Evolutionary conservation across 2,797 vertebrate species (phyloP).

Genomic region (Acestrorhynchus altus): DNA sequence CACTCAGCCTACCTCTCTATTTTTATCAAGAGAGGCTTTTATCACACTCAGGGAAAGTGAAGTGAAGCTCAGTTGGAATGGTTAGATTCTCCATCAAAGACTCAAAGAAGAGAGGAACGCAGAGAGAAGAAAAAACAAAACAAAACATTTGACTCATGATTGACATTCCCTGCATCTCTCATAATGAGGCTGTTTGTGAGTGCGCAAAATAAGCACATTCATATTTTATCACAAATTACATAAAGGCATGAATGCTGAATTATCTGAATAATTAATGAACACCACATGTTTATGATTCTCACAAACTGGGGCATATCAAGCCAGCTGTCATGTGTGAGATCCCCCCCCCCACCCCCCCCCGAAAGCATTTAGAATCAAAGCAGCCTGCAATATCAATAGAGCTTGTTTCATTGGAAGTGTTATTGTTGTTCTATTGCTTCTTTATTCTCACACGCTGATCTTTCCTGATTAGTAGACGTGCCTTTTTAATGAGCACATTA

Average conservation of each 20-base stretch:
- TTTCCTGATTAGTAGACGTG: neutral
- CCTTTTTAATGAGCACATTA: neutral
- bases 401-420: conserved; percentile 1
- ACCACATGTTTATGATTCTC: conserved; percentile 1
- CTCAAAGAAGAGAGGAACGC: neutral
- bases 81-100: conserved; percentile 1
- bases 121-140: neutral
- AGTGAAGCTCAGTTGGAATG: neutral
- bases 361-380: neutral
- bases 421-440: neutral
- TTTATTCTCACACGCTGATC: neutral
- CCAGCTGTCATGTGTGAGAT: neutral
- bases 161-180: neutral
- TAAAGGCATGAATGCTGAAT: conserved; percentile 30
- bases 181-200: conserved; percentile 17
- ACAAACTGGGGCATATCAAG: conserved; percentile 16
- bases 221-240: conserved; percentile 34
- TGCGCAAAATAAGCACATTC: conserved; percentile 16
- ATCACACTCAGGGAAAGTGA: conserved; percentile 7
- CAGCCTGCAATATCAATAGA: neutral
- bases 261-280: conserved; percentile 35
- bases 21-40: conserved; percentile 15
- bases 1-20: neutral
- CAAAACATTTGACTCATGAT: neutral
- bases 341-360: neutral